A percentile compares a stretch with the other conserved stretches of the same genome.
Conservation (phyloP, 2,113 vertebrate genomes). For the Microtus pennsylvanicus region DNA sequence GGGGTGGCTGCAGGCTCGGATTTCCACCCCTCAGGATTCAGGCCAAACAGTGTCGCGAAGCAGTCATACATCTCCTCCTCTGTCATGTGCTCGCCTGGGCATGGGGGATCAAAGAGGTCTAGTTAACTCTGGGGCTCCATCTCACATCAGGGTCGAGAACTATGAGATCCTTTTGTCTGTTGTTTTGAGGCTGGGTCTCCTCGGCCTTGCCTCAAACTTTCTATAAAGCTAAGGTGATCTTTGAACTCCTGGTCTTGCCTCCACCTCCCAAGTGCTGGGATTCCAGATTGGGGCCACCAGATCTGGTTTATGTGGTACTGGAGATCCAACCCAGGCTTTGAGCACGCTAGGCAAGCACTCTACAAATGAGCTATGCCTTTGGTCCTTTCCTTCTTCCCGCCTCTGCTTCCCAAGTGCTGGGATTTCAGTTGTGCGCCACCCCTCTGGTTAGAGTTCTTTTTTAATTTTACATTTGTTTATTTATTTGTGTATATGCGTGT, state of each 20-base stretch:
- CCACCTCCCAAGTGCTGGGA: not conserved
- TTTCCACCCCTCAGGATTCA: slow-evolving; percentile 80
- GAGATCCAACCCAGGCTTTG: not conserved
- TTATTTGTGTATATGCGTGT: not conserved
- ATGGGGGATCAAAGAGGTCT: rapidly evolving
- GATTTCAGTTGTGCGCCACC: not conserved
- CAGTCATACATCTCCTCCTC: slow-evolving; percentile 91
- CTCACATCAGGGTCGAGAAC: rapidly evolving
- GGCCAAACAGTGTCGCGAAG: slow-evolving; percentile 89
- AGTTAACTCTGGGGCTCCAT: not conserved
- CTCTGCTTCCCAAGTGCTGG: not conserved
- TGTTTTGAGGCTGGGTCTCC: not conserved
- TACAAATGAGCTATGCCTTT: not conserved
- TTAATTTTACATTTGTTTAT: not conserved
- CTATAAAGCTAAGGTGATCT: not conserved
- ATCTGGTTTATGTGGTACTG: not conserved
- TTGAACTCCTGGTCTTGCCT: not conserved
- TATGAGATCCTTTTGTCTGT: not conserved
- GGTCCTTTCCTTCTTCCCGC: not conserved
- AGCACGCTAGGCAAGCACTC: not conserved
- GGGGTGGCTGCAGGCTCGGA: slow-evolving; percentile 69
- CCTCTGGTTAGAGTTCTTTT: no score
- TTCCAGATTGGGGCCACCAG: not conserved
- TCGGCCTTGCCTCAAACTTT: not conserved
- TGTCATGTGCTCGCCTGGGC: slow-evolving; percentile 93